phyloP scores from a whole-genome alignment of 2,113 vertebrate species.

The Alexandromys fortis region DNA sequence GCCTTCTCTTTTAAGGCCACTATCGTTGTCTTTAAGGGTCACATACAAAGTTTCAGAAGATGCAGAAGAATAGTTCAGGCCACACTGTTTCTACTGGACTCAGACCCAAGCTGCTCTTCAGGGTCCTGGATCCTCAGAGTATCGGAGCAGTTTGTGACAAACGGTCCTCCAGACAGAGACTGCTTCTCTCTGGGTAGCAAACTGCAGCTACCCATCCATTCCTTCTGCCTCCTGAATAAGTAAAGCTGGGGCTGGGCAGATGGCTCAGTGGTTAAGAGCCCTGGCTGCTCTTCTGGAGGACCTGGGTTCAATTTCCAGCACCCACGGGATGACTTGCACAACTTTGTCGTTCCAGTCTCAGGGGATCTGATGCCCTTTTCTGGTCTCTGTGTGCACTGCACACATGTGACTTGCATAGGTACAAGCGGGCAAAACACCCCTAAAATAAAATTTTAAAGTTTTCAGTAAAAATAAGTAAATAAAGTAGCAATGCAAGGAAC shows the following conservation, averaged over 20 bases:
- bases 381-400: neutral
- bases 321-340: too few species aligned
- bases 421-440: neutral
- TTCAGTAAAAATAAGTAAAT: neutral
- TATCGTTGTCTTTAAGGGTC: constrained; percentile 11
- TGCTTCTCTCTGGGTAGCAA: neutral
- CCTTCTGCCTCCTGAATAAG: neutral
- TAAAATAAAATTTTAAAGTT: neutral
- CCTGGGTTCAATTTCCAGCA: neutral
- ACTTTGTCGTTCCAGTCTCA: neutral
- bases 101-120: neutral
- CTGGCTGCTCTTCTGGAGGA: neutral
- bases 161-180: neutral
- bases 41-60: neutral
- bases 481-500: neutral
- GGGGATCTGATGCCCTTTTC: neutral
- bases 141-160: neutral
- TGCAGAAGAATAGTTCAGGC: neutral
- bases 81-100: neutral
- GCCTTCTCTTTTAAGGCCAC: neutral
- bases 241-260: neutral
- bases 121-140: too few species aligned
- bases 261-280: neutral
- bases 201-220: neutral
- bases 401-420: neutral